Evolutionary conservation across 2,113 vertebrate species (phyloP).

Genomic region (Eudyptes chrysolophus): DNA sequence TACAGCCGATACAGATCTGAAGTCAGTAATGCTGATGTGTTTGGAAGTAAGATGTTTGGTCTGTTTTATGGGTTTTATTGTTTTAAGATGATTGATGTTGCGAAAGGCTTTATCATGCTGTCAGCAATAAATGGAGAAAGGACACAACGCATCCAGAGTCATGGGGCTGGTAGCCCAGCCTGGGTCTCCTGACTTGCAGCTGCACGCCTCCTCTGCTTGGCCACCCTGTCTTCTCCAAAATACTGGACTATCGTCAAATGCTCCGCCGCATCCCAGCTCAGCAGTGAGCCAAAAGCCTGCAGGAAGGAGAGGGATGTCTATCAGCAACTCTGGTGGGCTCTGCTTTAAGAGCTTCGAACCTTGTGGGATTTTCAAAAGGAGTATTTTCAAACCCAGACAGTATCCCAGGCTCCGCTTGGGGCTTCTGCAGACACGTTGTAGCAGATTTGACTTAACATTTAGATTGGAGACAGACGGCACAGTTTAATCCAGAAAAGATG

Average conservation of each 20-base stretch:
- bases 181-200: conserved; percentile 4
- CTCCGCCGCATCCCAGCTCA: accelerated
- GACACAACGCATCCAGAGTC: not conserved
- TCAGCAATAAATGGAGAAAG: conserved; percentile 6
- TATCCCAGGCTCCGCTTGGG: not conserved
- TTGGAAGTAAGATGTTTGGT: conserved; percentile 43
- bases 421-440: not conserved
- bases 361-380: not conserved
- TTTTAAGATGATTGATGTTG: conserved; percentile 54
- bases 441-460: accelerated
- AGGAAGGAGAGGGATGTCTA: not conserved
- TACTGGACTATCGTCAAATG: not conserved
- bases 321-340: not conserved
- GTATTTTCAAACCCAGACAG: not conserved
- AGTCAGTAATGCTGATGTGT: not conserved
- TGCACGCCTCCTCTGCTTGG: not conserved
- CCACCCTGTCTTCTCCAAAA: not conserved
- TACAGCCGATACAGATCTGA: not conserved
- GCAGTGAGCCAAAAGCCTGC: not conserved
- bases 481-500: conserved; percentile 12
- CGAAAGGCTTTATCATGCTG: conserved; percentile 43
- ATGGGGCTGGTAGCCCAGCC: not conserved
- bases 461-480: not conserved
- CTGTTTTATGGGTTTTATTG: conserved; percentile 33
- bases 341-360: not conserved